Evolutionary conservation across 2,797 vertebrate genomes (phyloP).

Genomic region (Scolopax rusticola): DNA sequence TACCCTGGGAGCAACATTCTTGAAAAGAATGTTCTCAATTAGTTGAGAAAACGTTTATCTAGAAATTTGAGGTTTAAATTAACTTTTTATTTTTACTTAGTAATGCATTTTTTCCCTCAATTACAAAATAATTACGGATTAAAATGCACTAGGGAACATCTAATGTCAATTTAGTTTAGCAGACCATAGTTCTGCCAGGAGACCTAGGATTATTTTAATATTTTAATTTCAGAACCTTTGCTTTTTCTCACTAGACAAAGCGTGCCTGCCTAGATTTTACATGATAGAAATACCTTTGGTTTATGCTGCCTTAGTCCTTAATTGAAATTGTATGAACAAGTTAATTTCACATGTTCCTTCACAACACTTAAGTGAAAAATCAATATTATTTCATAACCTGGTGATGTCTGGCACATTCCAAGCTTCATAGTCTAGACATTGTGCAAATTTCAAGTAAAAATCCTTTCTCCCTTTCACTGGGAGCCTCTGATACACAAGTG

Average conservation of each 20-base stretch:
- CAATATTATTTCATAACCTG: neutral
- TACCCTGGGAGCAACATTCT: neutral
- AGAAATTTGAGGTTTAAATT: neutral
- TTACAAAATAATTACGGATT: neutral
- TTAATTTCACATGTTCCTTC: neutral
- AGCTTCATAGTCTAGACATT: neutral
- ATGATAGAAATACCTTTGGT: neutral
- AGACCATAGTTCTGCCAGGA: neutral
- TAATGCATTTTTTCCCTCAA: neutral
- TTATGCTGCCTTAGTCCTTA: neutral
- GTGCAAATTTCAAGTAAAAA: neutral
- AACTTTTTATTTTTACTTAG: neutral
- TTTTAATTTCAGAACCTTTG: neutral
- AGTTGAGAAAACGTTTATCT: neutral
- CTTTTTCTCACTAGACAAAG: neutral
- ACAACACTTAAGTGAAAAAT: neutral
- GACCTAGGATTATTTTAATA: neutral
- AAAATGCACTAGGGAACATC: neutral
- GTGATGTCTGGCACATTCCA: neutral
- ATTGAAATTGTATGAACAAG: neutral
- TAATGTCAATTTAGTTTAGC: neutral
- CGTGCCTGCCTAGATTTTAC: neutral
- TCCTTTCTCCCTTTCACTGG: neutral
- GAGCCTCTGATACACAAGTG: neutral
- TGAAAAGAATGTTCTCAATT: neutral